Evolutionary conservation across 2,888 invertebrate genomes (phyloP), one percentile per base, ranked within the genome.

Genomic region (Plagodis dolabraria): DNA sequence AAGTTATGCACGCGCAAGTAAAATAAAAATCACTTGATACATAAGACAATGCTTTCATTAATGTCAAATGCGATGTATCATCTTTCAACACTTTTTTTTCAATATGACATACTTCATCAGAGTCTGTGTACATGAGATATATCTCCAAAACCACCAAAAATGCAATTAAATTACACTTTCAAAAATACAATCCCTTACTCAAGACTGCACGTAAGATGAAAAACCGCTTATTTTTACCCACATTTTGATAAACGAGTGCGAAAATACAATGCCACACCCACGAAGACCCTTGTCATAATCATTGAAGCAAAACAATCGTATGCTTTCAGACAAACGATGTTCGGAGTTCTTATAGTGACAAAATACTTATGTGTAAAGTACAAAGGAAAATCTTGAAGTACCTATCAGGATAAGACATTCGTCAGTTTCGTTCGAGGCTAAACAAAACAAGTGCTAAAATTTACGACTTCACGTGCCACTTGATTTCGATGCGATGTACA

Each of bases 391-490:
- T 53, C 35, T 40, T 35, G 44, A 55, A 64, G 55, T 45, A 60
- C 46, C 47, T 54, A 46, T 66, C 52, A 47, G 47, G 40, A 12
- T 33, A 54, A 62, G 57, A 57, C 62, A 60, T 62, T 59, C 69
- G 60, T 69, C 69, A 67, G 65, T 53, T 64, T 52, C 48, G 63
- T 59, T 48, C 46, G 57, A 53, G 45, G 43, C 38, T 22, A 53
- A 60, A 63, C 58, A 67, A 68, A 68, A 68, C 46, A 46, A 57
- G 56, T 45, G 43, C 48, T 48, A 58, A 59, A 64, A 69, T 69
- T 69, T 67, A 69, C 60, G 68, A 64, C 22, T 55, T 50, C 67
- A 67, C 67, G 68, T 63, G 68, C 49, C 47, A 12, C 49, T 22
- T 50, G 47, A 35, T 36, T 57, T 35, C 12, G 50, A n/a, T 42